A percentile compares a stretch with the other conserved stretches of the same genome.
Conservation (phyloP, 2,888 invertebrate species). For the Acleris holmiana region DNA sequence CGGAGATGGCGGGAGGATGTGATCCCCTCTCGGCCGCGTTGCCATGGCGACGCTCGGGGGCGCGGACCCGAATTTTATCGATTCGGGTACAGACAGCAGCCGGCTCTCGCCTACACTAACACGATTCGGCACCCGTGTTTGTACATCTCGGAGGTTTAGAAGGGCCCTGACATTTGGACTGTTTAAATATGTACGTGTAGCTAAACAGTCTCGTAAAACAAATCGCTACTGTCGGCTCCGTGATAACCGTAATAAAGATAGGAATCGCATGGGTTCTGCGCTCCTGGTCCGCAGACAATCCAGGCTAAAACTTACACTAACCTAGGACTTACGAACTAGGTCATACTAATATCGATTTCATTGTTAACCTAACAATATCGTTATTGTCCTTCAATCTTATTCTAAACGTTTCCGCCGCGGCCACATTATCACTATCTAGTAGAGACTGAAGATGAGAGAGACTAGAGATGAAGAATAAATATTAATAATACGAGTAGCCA, state of each 20-base stretch:
- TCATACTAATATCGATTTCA: conserved; percentile 5
- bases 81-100: conserved; percentile 82
- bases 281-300: conserved; percentile 4
- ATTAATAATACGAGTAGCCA: too few species aligned
- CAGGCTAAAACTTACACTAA: conserved; percentile 2
- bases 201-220: conserved; percentile 45
- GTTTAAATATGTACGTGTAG: conserved; percentile 59
- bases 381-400: not conserved
- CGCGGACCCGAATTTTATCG: conserved; percentile 84
- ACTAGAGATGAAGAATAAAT: too few species aligned
- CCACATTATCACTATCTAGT: too few species aligned
- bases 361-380: not conserved
- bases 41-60: conserved; percentile 77
- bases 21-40: conserved; percentile 64
- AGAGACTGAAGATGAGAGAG: too few species aligned
- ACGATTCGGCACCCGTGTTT: conserved; percentile 80
- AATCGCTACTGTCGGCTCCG: conserved; percentile 54
- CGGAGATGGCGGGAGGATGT: conserved; percentile 58
- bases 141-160: conserved; percentile 78
- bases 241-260: conserved; percentile 42
- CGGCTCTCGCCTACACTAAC: conserved; percentile 77
- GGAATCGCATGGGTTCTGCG: conserved; percentile 3
- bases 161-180: conserved; percentile 75
- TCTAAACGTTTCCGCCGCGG: too few species aligned
- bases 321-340: conserved; percentile 2